These are phyloP conservation scores for Drosophila azteca DNA, from an alignment of 1,140 invertebrate species.

Conservation along the genomic window DNA sequence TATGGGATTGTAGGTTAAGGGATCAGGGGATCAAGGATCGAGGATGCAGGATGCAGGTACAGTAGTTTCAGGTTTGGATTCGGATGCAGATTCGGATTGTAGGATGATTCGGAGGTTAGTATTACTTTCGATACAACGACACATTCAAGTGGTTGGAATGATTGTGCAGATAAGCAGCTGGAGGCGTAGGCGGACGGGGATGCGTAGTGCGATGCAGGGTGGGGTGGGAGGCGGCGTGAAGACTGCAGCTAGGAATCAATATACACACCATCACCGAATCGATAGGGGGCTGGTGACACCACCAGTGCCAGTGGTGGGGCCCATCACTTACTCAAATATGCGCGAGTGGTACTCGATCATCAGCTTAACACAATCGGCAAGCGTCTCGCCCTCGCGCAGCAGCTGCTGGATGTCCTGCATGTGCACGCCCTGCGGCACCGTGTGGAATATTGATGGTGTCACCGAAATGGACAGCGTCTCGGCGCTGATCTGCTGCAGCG, in stretches of 20 bases:
- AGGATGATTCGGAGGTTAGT: constrained; percentile 16
- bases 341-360: constrained; percentile 81
- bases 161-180: constrained; percentile 18
- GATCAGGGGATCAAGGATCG: constrained; percentile 8
- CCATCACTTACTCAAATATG: constrained; percentile 79
- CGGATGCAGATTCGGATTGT: too few species aligned
- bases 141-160: neutral
- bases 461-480: constrained; percentile 75
- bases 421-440: constrained; percentile 66
- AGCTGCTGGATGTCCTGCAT: constrained; percentile 69
- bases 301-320: neutral
- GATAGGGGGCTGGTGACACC: neutral
- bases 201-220: neutral
- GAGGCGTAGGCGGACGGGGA: neutral
- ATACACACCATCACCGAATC: constrained; percentile 41
- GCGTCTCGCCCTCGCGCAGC: constrained; percentile 69
- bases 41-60: constrained; percentile 17
- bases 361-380: constrained; percentile 76
- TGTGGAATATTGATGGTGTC: constrained; percentile 79
- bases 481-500: constrained; percentile 76
- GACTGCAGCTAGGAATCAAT: constrained; percentile 17
- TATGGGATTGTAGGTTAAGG: constrained; percentile 31
- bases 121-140: constrained; percentile 13
- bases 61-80: constrained; percentile 6
- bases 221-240: neutral